Evolutionary conservation across 2,113 vertebrate species (phyloP).

Genomic region (Ailurus styani): DNA sequence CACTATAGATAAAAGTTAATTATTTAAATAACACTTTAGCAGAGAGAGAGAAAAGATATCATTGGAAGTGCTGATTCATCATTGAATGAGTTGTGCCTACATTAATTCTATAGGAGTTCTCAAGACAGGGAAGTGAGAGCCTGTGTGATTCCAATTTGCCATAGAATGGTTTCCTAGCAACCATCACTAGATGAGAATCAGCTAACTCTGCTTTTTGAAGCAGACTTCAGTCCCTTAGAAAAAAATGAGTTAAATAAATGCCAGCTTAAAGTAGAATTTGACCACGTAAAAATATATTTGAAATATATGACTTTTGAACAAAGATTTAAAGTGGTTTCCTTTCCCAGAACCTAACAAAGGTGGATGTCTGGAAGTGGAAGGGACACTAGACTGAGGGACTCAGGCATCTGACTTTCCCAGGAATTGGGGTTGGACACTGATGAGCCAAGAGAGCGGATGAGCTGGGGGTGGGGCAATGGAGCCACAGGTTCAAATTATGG

Average conservation of each 20-base stretch:
- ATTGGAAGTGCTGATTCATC: constrained; percentile 8
- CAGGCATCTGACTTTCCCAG: neutral
- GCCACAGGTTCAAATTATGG: neutral
- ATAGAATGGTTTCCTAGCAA: constrained; percentile 73
- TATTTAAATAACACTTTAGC: constrained; percentile 54
- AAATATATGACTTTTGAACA: constrained; percentile 34
- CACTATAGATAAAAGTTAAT: constrained; percentile 49
- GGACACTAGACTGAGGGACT: neutral
- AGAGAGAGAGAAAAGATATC: constrained; percentile 35
- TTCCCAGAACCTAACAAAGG: neutral
- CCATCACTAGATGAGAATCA: constrained; percentile 50
- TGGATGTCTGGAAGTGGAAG: neutral
- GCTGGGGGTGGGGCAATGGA: neutral
- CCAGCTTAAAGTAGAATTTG: constrained; percentile 47
- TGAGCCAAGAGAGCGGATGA: neutral
- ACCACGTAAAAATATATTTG: constrained; percentile 36
- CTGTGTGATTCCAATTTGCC: constrained; percentile 56
- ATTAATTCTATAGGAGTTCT: constrained; percentile 54
- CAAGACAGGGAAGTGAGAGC: neutral
- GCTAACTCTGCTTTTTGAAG: constrained; percentile 54
- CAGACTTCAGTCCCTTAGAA: constrained; percentile 50
- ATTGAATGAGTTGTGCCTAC: neutral
- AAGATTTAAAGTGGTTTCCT: constrained; percentile 22
- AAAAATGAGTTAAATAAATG: constrained; percentile 57
- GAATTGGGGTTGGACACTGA: neutral